Conservation (phyloP, 1,140 invertebrate genomes). For the Dryas iulia region DNA sequence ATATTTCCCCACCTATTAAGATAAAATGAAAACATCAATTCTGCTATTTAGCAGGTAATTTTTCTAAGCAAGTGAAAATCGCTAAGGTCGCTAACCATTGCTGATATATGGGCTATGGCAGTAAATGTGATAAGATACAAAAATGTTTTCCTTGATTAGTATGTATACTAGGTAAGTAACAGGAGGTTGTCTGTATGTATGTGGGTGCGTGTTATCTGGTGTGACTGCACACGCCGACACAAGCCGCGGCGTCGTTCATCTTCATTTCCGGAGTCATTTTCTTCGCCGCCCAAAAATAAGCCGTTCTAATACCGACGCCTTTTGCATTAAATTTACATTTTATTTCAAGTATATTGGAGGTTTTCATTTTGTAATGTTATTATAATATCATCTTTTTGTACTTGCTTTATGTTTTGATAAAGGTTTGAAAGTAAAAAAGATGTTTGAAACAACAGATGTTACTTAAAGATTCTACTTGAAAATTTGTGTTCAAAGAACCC, state of each 20-base stretch:
- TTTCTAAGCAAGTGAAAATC: no score
- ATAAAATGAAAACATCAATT: no score
- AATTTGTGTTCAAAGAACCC: no score
- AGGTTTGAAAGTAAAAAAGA: no score
- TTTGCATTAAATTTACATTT: slow-evolving; percentile 1
- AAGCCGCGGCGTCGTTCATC: neutral
- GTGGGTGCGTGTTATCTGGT: neutral
- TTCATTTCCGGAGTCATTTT: slow-evolving; percentile 3
- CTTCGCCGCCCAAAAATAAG: neutral
- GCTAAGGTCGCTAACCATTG: no score
- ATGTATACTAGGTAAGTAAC: neutral
- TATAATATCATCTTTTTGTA: neutral
- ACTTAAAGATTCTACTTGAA: no score
- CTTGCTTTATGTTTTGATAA: no score
- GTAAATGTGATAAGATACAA: neutral
- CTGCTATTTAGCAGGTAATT: no score
- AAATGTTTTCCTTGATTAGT: neutral
- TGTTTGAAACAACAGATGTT: no score
- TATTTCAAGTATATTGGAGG: neutral
- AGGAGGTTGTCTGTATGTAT: no score
- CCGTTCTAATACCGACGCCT: neutral
- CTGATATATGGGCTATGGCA: no score
- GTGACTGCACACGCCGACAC: neutral
- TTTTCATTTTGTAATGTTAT: neutral
- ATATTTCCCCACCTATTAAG: no score